Percentiles rank a stretch among this genome's conserved stretches.
Evolutionary conservation across 2,888 invertebrate species (phyloP).

Genomic region (Mamestra brassicae): DNA sequence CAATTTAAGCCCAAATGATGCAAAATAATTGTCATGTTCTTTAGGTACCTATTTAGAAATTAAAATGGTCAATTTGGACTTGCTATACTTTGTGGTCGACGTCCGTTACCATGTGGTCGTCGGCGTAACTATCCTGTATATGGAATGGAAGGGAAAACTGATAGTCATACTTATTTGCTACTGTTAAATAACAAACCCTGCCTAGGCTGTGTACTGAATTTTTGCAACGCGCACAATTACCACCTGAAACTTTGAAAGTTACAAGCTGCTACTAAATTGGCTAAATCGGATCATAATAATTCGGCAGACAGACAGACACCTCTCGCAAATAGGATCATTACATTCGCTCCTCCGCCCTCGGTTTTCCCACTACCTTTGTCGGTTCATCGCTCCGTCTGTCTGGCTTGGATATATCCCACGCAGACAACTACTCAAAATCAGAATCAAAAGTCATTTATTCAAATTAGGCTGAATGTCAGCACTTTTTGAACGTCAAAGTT

Average conservation of each 20-base stretch:
- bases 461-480: too few species aligned
- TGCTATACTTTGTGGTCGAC: neutral
- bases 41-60: neutral
- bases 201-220: neutral
- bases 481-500: too few species aligned
- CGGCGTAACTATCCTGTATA: neutral
- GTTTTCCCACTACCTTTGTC: slow-evolving; percentile 20
- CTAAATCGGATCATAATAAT: slow-evolving; percentile 20
- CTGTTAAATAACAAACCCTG: neutral
- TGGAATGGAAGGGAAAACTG: neutral
- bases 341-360: slow-evolving; percentile 14
- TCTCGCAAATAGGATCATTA: slow-evolving; percentile 32
- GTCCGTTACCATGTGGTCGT: neutral
- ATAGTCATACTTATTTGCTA: too few species aligned
- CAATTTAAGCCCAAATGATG: neutral
- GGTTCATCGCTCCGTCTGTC: slow-evolving; percentile 43
- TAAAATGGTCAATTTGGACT: neutral
- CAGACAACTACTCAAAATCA: neutral
- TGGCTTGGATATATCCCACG: slow-evolving; percentile 11
- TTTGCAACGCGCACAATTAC: neutral
- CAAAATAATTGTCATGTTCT: neutral
- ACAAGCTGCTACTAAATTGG: slow-evolving; percentile 5
- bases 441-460: too few species aligned
- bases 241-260: neutral
- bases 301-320: slow-evolving; percentile 1